A percentile compares a stretch with the other conserved stretches of the same genome.
phyloP scores from a whole-genome alignment of 1,140 invertebrate genomes.

The Lordiphosa mommai region DNA sequence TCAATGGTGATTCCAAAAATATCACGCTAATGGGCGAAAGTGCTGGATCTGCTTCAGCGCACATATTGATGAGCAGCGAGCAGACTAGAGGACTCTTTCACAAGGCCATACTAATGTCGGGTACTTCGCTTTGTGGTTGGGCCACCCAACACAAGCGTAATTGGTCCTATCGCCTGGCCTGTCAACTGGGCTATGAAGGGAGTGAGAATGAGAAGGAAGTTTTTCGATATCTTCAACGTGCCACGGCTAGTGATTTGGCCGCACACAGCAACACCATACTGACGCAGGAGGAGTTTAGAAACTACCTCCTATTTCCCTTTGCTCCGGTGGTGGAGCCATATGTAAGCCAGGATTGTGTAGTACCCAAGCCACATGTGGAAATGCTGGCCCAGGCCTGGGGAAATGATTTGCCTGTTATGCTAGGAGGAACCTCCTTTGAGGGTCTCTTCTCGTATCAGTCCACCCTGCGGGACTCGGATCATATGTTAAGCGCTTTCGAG shows the following conservation, averaged over 20 bases:
- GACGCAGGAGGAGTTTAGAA: conserved; percentile 27
- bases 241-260: conserved; percentile 30
- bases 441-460: conserved; percentile 66
- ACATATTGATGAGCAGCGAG: conserved; percentile 55
- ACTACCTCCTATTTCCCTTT: conserved; percentile 53
- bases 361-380: conserved; percentile 52
- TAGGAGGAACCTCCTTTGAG: conserved; percentile 77
- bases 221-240: conserved; percentile 70
- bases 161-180: conserved; percentile 52
- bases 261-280: conserved; percentile 8
- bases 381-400: conserved; percentile 68
- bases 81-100: conserved; percentile 81
- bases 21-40: conserved; percentile 77
- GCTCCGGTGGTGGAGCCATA: conserved; percentile 79
- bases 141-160: conserved; percentile 28
- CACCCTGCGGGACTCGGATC: conserved; percentile 25
- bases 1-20: conserved; percentile 72
- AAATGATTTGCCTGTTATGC: conserved; percentile 74
- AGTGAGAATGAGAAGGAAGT: conserved; percentile 69
- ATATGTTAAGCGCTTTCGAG: conserved; percentile 48
- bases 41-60: conserved; percentile 64
- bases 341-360: conserved; percentile 49
- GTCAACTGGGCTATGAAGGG: conserved; percentile 57
- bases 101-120: conserved; percentile 83
- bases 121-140: conserved; percentile 80